phyloP scores from a whole-genome alignment of 2,113 vertebrate genomes.

The Sander lucioperca region DNA sequence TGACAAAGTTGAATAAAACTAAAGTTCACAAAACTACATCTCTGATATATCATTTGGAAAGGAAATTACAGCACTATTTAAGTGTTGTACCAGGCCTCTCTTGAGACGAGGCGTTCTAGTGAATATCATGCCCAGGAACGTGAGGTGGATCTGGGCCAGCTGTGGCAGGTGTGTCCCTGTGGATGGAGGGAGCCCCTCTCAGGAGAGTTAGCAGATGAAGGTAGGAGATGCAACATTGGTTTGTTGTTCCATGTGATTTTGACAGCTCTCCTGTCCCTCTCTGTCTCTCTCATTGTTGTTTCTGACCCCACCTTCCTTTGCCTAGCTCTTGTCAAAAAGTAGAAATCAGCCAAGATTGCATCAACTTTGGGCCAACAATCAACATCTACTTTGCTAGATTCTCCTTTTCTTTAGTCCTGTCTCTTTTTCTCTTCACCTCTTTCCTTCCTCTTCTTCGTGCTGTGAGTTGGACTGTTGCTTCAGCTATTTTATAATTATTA shows the following conservation, averaged over 20 bases:
- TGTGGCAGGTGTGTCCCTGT: conserved; percentile 57
- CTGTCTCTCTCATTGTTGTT: conserved; percentile 28
- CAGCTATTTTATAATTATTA: background rate
- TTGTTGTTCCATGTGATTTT: conserved; percentile 51
- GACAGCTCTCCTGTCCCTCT: conserved; percentile 57
- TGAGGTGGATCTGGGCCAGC: conserved; percentile 62
- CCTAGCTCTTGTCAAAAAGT: background rate
- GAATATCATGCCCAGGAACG: conserved; percentile 47
- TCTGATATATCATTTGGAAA: background rate
- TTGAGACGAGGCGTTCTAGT: conserved; percentile 47
- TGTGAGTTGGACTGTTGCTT: conserved; percentile 17
- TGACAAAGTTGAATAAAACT: background rate
- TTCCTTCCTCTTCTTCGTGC: background rate
- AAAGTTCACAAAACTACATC: background rate
- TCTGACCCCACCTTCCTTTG: conserved; percentile 13
- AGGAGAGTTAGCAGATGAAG: conserved; percentile 68
- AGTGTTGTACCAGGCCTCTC: conserved; percentile 10
- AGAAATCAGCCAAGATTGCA: background rate
- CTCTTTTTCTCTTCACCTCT: background rate
- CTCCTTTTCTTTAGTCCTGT: background rate
- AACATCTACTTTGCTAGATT: background rate
- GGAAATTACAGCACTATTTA: background rate
- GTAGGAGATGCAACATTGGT: conserved; percentile 61
- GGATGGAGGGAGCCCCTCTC: conserved; percentile 55
- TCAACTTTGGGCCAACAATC: background rate